phyloP scores from a whole-genome alignment of 2,113 vertebrate species.

The Calonectris borealis region DNA sequence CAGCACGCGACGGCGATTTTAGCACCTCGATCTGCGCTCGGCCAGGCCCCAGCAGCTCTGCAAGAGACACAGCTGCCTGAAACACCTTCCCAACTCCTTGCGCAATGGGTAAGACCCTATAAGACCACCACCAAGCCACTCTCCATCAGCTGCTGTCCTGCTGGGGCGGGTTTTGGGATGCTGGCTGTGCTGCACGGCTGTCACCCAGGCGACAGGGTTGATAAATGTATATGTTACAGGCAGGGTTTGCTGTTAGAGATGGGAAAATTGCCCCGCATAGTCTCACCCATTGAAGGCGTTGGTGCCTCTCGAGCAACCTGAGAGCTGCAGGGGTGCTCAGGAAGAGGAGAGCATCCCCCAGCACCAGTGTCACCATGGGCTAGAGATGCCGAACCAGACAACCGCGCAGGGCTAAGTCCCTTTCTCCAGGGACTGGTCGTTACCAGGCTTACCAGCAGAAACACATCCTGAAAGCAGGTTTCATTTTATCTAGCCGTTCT shows the following conservation, averaged over 20 bases:
- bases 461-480: background rate
- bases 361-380: fast-evolving
- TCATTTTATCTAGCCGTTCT: fast-evolving
- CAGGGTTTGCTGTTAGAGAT: background rate
- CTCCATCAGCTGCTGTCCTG: background rate
- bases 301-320: background rate
- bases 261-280: background rate
- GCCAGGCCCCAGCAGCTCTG: background rate
- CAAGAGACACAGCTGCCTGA: background rate
- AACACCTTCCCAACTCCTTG: background rate
- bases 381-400: background rate
- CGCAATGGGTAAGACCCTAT: background rate
- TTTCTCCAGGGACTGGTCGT: background rate
- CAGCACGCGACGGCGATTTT: fast-evolving
- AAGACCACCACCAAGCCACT: background rate
- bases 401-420: fast-evolving
- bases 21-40: background rate
- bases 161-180: background rate
- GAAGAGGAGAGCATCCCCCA: background rate
- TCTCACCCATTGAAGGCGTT: background rate
- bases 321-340: background rate
- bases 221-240: background rate
- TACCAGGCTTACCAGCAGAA: background rate
- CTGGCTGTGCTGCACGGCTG: background rate
- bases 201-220: fast-evolving